These are phyloP conservation scores for Nasonia giraulti DNA, from an alignment of 1,140 invertebrate genomes.

Conservation along the genomic window DNA sequence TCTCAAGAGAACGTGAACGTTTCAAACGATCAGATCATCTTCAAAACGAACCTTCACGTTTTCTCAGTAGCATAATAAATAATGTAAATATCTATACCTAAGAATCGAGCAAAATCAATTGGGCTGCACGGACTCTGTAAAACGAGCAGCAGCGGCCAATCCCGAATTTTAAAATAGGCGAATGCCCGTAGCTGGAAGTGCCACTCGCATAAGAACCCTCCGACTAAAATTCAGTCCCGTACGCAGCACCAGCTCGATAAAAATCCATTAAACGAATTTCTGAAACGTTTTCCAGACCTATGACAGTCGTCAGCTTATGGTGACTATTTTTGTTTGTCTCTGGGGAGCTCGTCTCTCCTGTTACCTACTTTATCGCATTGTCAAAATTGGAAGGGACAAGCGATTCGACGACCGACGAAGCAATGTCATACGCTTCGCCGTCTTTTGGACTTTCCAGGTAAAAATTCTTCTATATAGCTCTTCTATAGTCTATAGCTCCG, in stretches of 20 bases:
- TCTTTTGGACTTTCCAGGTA: conserved; percentile 94
- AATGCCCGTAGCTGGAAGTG: conserved; percentile 46
- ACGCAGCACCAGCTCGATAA: neutral
- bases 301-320: conserved; percentile 89
- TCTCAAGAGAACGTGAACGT: too few species aligned
- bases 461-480: too few species aligned
- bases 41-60: too few species aligned
- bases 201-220: neutral
- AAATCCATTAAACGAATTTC: neutral
- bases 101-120: neutral
- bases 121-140: neutral
- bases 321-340: conserved; percentile 88
- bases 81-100: too few species aligned
- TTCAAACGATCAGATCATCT: too few species aligned
- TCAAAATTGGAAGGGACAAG: conserved; percentile 92
- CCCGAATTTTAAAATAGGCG: conserved; percentile 41
- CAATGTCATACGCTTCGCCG: conserved; percentile 89
- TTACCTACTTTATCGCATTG: conserved; percentile 90
- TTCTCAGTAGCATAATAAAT: too few species aligned
- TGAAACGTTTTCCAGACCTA: conserved; percentile 79
- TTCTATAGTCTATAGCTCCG: too few species aligned
- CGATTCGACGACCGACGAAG: conserved; percentile 91
- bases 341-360: conserved; percentile 90
- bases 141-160: conserved; percentile 24
- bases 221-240: neutral